Base-by-base conservation (phyloP, 1,140 invertebrate genomes). In the Cheumatopsyche charites region DNA sequence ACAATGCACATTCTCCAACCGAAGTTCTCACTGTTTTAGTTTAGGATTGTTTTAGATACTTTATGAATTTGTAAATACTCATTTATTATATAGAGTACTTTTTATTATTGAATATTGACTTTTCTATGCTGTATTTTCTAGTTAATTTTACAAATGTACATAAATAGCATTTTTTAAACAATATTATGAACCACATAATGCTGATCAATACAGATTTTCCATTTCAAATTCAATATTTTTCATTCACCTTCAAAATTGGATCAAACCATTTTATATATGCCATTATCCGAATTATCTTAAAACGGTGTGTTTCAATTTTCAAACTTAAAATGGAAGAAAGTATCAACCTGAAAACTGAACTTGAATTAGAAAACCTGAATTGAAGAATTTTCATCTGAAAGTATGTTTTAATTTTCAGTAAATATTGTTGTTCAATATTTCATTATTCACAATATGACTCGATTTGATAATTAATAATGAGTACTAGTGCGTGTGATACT, bases 11-110 rank as follows among this genome's bases (percentile, higher is more conserved):
- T 73, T 77, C 81, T 71, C 82, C 82, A 67, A 81, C 82, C 77
- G 82, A 83, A 79, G 79, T 81, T 52, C 82, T 83, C 78, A 83
- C 82, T 43, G 81, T 83, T 72, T 80, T 83, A 76, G 82, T 82
- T 47, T 82, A 77, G 72, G 67, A 62, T 55, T 47, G 43, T n/a
- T 15, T 63, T 62, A 21, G 3, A 23, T 58, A 23, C 6, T 21
- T 62, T 25, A 15, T 29, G 3, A n/a, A 4, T 13, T 2, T 62
- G 58, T 62, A 29, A 62, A 62, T 62, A 62, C 13, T 13, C 58
- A 62, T 21, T 29, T 15, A 15, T 62, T 7, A 15, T 21, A 62
- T 62, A 25, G 21, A 21, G 13, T 15, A 29, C 12, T 21, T 21
- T 13, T 62, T 21, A 62, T 15, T 41, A 69, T 61, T 69, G 13